These are phyloP conservation scores for Tuberolachnus salignus DNA, from an alignment of 2,888 invertebrate species.

Conservation along the genomic window DNA sequence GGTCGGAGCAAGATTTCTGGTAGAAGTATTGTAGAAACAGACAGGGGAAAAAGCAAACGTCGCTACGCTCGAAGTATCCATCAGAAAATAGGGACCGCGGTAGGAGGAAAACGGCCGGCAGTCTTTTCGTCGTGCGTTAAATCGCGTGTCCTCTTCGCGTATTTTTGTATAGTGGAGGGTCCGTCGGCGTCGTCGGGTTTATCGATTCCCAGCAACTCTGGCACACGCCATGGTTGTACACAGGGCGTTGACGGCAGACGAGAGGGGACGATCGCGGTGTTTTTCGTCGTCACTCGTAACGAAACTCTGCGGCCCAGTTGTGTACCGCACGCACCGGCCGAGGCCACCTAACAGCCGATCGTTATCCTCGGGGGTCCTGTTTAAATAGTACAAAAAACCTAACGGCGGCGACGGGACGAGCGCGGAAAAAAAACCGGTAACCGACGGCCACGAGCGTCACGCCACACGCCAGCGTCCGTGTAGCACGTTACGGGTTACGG, in stretches of 20 bases:
- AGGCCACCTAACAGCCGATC: background rate
- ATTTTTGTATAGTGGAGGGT: constrained; percentile 1
- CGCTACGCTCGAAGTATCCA: too few relatives aligned
- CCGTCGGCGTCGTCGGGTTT: constrained; percentile 41
- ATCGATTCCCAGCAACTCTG: constrained; percentile 41
- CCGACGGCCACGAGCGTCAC: too few relatives aligned
- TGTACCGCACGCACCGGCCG: background rate
- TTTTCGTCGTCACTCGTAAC: constrained; percentile 34
- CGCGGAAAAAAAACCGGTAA: too few relatives aligned
- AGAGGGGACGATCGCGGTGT: constrained; percentile 20
- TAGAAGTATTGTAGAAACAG: too few relatives aligned
- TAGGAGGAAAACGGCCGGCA: background rate
- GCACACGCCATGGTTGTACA: constrained; percentile 41
- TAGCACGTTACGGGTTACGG: too few relatives aligned
- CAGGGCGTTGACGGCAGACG: constrained; percentile 5
- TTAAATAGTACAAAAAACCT: too few relatives aligned
- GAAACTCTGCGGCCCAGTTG: constrained; percentile 21
- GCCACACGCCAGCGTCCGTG: too few relatives aligned
- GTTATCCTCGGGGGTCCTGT: background rate
- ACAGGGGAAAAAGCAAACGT: too few relatives aligned
- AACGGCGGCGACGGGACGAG: too few relatives aligned
- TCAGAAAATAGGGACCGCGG: background rate
- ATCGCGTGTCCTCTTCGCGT: too few relatives aligned
- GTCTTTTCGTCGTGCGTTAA: background rate
- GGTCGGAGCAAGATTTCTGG: too few relatives aligned